These are phyloP conservation scores for Sebastes kiyomatsui DNA, from an alignment of 2,797 vertebrate species.

Conservation along the genomic window DNA sequence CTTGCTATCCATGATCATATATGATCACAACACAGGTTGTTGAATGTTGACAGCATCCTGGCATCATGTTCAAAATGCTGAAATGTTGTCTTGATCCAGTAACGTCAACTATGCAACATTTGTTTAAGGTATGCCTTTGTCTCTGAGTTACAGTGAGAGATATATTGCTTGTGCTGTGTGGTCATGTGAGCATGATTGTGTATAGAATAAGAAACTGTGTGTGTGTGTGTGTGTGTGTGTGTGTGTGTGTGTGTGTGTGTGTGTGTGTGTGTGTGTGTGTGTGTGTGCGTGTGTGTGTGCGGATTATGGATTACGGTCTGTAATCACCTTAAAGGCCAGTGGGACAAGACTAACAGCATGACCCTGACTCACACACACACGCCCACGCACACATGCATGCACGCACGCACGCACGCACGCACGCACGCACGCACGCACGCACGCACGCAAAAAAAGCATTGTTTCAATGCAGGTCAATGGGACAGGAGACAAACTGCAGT, in stretches of 20 bases:
- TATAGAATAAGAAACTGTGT: slow-evolving; percentile 1
- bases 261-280: background rate
- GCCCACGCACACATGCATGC: background rate
- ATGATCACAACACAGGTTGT: background rate
- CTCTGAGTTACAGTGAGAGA: background rate
- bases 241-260: background rate
- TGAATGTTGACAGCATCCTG: no score
- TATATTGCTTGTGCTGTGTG: background rate
- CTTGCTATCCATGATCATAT: background rate
- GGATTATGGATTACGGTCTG: slow-evolving; percentile 65
- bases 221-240: background rate
- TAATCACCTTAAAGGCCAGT: slow-evolving; percentile 63
- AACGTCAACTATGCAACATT: no score
- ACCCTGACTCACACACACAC: background rate
- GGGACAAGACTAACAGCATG: slow-evolving; percentile 13
- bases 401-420: background rate
- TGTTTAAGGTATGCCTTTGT: background rate
- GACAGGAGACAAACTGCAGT: background rate
- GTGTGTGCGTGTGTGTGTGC: slow-evolving; percentile 1
- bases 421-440: background rate
- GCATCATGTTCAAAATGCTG: no score
- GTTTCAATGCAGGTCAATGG: background rate
- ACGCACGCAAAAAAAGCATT: background rate
- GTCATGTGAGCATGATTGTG: background rate
- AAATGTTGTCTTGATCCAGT: no score